These are phyloP conservation scores for Pachydiplax longipennis DNA, from an alignment of 2,888 invertebrate species.

Conservation along the genomic window DNA sequence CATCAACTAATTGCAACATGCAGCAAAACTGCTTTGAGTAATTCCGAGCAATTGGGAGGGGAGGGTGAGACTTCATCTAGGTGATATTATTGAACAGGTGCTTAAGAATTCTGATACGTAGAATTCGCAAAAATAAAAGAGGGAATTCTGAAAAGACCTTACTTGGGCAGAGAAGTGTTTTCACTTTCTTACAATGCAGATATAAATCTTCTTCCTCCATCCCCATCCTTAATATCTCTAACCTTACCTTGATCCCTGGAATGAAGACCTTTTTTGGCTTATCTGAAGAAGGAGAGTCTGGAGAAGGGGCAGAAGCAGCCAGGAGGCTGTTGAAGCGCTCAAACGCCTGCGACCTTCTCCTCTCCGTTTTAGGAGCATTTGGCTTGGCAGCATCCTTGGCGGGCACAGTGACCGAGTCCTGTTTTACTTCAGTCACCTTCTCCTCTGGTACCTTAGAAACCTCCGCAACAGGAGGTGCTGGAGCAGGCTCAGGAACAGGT, in stretches of 20 bases:
- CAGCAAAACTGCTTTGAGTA: background rate
- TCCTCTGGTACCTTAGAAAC: slow-evolving; percentile 18
- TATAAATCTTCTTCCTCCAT: background rate
- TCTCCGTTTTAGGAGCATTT: slow-evolving; percentile 58
- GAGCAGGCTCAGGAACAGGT: slow-evolving; percentile 48
- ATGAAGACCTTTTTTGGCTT: slow-evolving; percentile 84
- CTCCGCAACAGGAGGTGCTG: background rate
- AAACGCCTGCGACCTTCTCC: slow-evolving; percentile 72
- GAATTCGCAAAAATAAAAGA: background rate
- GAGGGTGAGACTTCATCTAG: background rate
- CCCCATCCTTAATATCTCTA: background rate
- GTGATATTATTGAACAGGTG: background rate
- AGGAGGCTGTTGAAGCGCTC: slow-evolving; percentile 72
- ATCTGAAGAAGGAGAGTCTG: slow-evolving; percentile 58
- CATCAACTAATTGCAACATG: background rate
- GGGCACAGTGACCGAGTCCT: slow-evolving; percentile 53
- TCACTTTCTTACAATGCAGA: slow-evolving; percentile 19
- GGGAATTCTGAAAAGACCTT: slow-evolving; percentile 17
- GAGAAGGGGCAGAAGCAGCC: slow-evolving; percentile 53
- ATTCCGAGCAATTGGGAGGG: background rate
- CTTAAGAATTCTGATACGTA: background rate
- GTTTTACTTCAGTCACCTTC: slow-evolving; percentile 48
- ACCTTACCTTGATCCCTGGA: slow-evolving; percentile 70
- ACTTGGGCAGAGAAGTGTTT: slow-evolving; percentile 31
- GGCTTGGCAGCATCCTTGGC: slow-evolving; percentile 57